phyloP scores from a whole-genome alignment of 2,113 vertebrate genomes.

The Tylochromis polylepis region DNA sequence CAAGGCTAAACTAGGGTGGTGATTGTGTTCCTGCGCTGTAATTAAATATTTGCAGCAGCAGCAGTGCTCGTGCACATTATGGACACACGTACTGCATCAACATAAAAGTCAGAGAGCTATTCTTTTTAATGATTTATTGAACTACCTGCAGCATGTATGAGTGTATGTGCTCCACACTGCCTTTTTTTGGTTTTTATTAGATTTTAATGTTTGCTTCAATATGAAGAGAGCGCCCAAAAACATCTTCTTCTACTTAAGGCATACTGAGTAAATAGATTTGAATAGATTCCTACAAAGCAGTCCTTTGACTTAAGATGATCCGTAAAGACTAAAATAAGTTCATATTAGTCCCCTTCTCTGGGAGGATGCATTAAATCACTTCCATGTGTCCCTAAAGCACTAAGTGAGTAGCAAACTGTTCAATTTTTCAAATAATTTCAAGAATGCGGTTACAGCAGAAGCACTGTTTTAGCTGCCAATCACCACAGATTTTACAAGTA shows the following conservation, averaged over 20 bases:
- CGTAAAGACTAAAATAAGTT: not conserved
- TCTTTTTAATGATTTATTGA: not conserved
- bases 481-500: conserved; percentile 7
- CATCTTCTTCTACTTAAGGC: not conserved
- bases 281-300: not conserved
- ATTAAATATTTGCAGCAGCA: conserved; percentile 46
- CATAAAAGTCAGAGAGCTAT: not conserved
- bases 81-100: not conserved
- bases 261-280: not conserved
- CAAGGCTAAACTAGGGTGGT: conserved; percentile 30
- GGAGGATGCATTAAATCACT: not conserved
- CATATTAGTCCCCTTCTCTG: not conserved
- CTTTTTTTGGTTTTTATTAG: not conserved
- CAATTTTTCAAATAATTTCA: not conserved
- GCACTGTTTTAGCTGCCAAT: not conserved
- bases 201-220: not conserved
- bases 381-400: not conserved
- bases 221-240: not conserved
- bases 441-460: not conserved
- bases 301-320: not conserved
- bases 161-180: not conserved
- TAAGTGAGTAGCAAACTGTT: not conserved
- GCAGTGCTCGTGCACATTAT: not conserved
- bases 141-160: not conserved
- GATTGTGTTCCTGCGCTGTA: conserved; percentile 21